Evolutionary conservation across 2,797 vertebrate genomes (phyloP).

Genomic region (Pipistrellus pygmaeus): DNA sequence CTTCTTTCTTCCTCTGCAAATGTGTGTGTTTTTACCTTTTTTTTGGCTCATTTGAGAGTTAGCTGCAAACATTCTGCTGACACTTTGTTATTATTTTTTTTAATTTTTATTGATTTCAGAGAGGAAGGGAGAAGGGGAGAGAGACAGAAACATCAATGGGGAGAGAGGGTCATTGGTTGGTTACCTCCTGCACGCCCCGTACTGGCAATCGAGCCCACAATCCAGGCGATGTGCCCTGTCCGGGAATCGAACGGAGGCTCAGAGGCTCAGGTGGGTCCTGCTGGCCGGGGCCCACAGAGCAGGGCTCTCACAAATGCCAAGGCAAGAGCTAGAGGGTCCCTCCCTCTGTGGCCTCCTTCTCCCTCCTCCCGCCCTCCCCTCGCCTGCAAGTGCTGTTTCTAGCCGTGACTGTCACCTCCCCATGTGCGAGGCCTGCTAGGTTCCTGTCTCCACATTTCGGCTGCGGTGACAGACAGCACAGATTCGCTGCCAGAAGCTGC

Average conservation of each 20-base stretch:
- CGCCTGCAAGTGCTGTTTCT: background rate
- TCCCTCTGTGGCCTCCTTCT: background rate
- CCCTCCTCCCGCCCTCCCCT: background rate
- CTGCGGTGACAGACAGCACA: constrained; percentile 26
- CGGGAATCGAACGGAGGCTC: no score
- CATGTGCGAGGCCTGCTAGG: background rate
- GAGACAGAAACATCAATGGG: no score
- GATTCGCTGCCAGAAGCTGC: background rate
- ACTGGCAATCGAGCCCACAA: no score
- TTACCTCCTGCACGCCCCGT: no score
- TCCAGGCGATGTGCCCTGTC: no score
- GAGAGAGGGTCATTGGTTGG: no score
- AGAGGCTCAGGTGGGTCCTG: background rate
- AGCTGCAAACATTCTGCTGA: background rate
- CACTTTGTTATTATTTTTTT: background rate
- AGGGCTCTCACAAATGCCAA: background rate
- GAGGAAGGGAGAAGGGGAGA: no score
- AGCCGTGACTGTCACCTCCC: background rate
- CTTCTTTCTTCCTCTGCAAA: background rate
- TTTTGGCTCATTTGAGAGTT: background rate
- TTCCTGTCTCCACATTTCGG: constrained; percentile 23
- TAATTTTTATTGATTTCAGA: no score
- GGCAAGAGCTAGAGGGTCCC: background rate
- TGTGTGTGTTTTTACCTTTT: background rate
- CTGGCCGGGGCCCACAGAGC: background rate